phyloP scores from a whole-genome alignment of 2,888 invertebrate genomes.

The Lithodes maja region DNA sequence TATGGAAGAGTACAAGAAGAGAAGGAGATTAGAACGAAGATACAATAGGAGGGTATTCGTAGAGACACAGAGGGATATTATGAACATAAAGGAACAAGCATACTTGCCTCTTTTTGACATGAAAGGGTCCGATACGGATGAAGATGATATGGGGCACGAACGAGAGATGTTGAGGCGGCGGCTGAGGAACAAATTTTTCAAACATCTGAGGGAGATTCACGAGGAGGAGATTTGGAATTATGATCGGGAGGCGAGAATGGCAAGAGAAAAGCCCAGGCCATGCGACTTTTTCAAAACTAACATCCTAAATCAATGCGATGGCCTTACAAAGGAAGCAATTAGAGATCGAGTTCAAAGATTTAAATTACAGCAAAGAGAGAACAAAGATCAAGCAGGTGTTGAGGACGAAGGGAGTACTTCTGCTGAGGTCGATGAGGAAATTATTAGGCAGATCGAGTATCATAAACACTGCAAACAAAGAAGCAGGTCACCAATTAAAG shows the following conservation, averaged over 20 bases:
- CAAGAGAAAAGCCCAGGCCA: neutral
- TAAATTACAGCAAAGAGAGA: neutral
- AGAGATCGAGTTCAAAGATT: neutral
- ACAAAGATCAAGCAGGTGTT: neutral
- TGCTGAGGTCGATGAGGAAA: slow-evolving; percentile 4
- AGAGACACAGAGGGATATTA: neutral
- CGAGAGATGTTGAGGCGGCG: neutral
- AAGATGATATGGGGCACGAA: neutral
- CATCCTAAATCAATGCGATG: neutral
- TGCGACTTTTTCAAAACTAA: neutral
- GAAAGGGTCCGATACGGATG: neutral
- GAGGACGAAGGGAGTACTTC: neutral
- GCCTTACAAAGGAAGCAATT: neutral
- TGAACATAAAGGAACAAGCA: neutral
- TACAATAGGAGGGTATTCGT: neutral
- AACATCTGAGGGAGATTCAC: neutral
- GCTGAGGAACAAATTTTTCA: slow-evolving; percentile 12
- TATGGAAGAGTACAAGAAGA: neutral
- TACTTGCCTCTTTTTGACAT: neutral
- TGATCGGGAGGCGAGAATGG: neutral
- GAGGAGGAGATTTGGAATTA: neutral
- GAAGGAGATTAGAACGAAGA: neutral
- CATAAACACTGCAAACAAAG: neutral
- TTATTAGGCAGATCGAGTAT: neutral
- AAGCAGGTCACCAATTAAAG: neutral